phyloP scores from a whole-genome alignment of 1,140 invertebrate species.

The Lepidurus apus region DNA sequence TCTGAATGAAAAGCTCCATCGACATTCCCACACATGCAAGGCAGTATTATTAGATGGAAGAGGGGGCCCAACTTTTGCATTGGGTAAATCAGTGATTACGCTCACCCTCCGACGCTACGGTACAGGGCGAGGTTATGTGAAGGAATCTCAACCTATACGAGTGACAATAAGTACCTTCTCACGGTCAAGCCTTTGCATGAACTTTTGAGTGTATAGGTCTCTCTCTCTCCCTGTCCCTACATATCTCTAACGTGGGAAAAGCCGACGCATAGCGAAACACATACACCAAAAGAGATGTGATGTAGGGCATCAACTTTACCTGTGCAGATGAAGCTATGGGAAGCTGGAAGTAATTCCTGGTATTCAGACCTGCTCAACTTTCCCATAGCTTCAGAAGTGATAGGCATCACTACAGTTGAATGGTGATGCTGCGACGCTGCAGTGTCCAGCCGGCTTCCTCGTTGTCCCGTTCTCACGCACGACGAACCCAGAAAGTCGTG shows the following conservation, averaged over 20 bases:
- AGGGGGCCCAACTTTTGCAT: background rate
- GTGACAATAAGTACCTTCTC: conserved; percentile 21
- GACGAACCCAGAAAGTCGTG: background rate
- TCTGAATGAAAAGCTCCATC: background rate
- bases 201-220: background rate
- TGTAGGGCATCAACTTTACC: background rate
- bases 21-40: background rate
- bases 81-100: background rate
- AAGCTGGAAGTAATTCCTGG: background rate
- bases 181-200: conserved; percentile 11
- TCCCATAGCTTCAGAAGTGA: background rate
- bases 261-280: background rate
- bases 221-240: background rate
- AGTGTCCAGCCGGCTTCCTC: background rate
- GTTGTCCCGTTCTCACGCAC: background rate
- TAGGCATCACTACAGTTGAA: background rate
- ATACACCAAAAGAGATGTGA: background rate
- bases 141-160: conserved; percentile 6
- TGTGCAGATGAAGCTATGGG: conserved; percentile 1
- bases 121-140: background rate
- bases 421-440: background rate
- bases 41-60: background rate
- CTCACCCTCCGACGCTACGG: conserved; percentile 8
- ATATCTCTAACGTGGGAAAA: conserved; percentile 6
- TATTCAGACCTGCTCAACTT: background rate